phyloP scores from a whole-genome alignment of 2,888 invertebrate genomes.

The Sicus ferrugineus region DNA sequence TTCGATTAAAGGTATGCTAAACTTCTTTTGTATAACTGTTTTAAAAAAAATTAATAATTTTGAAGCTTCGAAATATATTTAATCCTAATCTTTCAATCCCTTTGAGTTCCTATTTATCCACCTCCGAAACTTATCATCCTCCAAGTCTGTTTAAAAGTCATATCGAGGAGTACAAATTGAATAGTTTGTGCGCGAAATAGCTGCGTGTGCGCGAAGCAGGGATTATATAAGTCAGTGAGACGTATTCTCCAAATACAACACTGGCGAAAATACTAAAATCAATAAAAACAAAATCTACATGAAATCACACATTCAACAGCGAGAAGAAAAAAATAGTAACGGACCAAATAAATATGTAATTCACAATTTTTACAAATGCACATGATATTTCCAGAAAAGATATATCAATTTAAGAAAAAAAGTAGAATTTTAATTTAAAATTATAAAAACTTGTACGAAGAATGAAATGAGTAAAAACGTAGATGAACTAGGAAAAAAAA shows the following conservation, averaged over 20 bases:
- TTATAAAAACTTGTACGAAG: not conserved
- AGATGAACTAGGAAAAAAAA: not conserved
- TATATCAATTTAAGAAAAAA: constrained; percentile 24
- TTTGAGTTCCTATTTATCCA: no score
- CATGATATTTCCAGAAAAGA: constrained; percentile 11
- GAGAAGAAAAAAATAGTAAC: constrained; percentile 15
- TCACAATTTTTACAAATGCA: constrained; percentile 4
- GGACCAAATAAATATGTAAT: constrained; percentile 33
- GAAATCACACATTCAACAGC: not conserved
- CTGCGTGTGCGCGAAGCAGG: no score
- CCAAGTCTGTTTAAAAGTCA: constrained; percentile 7
- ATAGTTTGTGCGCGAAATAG: no score
- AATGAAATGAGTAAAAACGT: constrained; percentile 7
- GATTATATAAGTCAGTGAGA: not conserved
- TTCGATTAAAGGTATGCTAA: no score
- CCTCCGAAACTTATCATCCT: no score
- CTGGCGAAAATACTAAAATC: not conserved
- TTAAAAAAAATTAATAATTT: no score
- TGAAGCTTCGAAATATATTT: no score
- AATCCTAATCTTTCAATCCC: no score
- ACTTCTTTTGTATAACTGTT: no score
- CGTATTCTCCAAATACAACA: not conserved
- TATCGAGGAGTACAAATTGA: constrained; percentile 30
- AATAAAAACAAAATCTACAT: not conserved
- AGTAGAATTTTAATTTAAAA: not conserved